Percentiles rank a stretch among this genome's conserved stretches.
Conservation (phyloP, 2,113 vertebrate genomes). For the Crotalus horridus region DNA sequence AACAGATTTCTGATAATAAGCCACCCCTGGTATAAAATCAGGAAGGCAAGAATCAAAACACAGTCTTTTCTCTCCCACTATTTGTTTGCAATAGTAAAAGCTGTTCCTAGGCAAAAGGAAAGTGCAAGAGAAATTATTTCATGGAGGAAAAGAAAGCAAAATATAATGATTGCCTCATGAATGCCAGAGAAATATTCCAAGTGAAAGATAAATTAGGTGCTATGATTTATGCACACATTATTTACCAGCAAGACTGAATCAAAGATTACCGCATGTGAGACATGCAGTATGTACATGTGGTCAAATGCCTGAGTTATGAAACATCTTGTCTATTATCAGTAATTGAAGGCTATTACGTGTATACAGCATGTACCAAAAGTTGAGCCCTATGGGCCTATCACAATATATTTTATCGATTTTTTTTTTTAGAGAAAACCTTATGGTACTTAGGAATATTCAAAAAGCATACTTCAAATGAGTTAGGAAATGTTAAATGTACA, state of each 20-base stretch:
- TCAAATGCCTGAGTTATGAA: neutral
- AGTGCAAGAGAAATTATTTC: neutral
- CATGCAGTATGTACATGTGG: neutral
- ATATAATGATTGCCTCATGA: neutral
- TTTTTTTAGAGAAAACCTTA: neutral
- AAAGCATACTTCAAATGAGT: neutral
- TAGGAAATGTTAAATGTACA: neutral
- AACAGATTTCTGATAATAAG: neutral
- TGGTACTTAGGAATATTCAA: neutral
- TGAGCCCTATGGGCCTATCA: neutral
- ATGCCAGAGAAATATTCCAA: neutral
- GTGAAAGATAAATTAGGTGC: neutral
- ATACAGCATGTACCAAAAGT: neutral
- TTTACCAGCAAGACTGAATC: neutral
- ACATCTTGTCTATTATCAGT: neutral
- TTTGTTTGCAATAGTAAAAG: neutral
- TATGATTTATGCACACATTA: neutral
- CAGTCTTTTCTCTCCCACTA: neutral
- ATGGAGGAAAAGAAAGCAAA: neutral
- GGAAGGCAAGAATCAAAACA: neutral
- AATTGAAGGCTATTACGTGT: neutral
- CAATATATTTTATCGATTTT: neutral
- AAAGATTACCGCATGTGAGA: neutral
- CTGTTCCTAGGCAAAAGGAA: neutral
- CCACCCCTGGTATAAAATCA: neutral